Conservation (phyloP, 2,797 vertebrate genomes). For the Tapirus indicus region DNA sequence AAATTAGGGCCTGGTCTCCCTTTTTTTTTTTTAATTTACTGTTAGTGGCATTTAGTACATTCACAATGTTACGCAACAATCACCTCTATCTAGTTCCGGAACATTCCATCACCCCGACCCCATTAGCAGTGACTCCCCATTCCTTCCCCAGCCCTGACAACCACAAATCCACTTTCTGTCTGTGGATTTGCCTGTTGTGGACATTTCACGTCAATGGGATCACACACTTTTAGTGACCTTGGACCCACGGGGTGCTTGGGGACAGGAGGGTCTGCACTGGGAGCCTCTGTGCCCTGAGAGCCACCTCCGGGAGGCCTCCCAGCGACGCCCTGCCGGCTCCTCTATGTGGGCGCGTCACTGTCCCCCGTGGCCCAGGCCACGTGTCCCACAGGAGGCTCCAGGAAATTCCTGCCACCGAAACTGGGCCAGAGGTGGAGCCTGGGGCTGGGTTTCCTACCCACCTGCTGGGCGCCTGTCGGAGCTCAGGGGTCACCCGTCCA, state of each 20-base stretch:
- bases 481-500: background rate
- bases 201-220: background rate
- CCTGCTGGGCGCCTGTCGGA: fast-evolving
- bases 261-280: background rate
- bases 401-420: background rate
- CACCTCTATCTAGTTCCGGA: background rate
- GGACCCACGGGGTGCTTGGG: too few relatives aligned
- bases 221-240: background rate
- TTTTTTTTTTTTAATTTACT: background rate
- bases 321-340: background rate
- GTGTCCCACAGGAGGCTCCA: background rate
- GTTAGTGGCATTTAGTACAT: background rate
- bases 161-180: background rate
- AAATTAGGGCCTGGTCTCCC: background rate
- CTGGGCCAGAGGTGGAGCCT: background rate
- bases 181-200: background rate
- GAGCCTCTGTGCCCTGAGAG: background rate
- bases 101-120: background rate
- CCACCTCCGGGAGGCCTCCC: background rate
- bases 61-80: background rate
- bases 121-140: background rate
- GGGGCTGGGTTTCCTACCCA: fast-evolving
- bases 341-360: background rate
- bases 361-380: background rate
- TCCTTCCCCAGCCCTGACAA: background rate